Conservation (phyloP, 2,113 vertebrate genomes). For the Salvelinus fontinalis region DNA sequence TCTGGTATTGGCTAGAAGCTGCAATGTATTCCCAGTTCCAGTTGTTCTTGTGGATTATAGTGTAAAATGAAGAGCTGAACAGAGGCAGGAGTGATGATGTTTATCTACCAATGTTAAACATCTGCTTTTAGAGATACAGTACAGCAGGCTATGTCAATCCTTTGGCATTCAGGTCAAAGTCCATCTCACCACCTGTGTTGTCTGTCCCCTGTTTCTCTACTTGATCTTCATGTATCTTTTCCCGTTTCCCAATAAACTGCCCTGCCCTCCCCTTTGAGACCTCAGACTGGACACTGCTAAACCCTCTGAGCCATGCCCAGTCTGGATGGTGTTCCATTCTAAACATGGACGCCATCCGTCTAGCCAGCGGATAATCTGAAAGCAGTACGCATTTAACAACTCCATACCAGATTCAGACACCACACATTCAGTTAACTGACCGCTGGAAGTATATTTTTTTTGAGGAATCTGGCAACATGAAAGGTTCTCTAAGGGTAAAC, state of each 20-base stretch:
- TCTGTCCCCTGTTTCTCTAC: background rate
- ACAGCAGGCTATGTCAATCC: background rate
- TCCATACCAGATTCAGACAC: slow-evolving; percentile 24
- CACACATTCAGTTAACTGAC: slow-evolving; percentile 26
- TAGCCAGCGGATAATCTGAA: slow-evolving; percentile 12
- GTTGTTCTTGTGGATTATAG: background rate
- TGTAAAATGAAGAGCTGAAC: background rate
- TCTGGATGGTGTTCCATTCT: background rate
- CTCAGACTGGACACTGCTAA: background rate
- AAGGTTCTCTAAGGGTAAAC: slow-evolving; percentile 45
- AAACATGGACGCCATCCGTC: background rate
- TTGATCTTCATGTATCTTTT: background rate
- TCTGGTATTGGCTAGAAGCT: background rate
- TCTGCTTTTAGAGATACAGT: background rate
- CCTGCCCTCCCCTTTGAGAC: background rate
- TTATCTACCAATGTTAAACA: background rate
- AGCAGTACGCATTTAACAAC: slow-evolving; percentile 11
- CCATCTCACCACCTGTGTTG: slow-evolving; percentile 4
- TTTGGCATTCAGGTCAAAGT: background rate
- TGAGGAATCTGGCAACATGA: slow-evolving; percentile 47
- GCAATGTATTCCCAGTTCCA: background rate
- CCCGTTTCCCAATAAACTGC: background rate
- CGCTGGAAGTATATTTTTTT: slow-evolving; percentile 42
- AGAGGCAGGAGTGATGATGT: background rate
- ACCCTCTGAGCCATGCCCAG: background rate